phyloP scores from a whole-genome alignment of 1,140 invertebrate species.

The Papilio polyxenes region DNA sequence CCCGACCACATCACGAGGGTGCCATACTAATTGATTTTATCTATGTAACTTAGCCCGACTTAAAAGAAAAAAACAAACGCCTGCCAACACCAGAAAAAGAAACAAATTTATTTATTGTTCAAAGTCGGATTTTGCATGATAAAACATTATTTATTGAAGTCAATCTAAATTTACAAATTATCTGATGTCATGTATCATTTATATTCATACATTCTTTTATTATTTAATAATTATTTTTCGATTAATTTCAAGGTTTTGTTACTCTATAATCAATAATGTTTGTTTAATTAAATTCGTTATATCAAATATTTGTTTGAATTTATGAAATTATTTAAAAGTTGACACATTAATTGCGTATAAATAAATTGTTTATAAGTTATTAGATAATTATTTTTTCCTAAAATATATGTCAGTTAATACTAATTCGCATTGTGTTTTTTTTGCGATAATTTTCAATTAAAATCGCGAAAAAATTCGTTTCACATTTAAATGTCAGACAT shows the following conservation, averaged over 20 bases:
- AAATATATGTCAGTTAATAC: slow-evolving; percentile 26
- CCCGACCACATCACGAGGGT: slow-evolving; percentile 59
- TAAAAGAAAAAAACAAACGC: slow-evolving; percentile 39
- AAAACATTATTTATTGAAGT: slow-evolving; percentile 13
- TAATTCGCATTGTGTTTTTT: slow-evolving; percentile 33
- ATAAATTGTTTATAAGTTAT: slow-evolving; percentile 14
- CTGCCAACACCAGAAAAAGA: slow-evolving; percentile 7
- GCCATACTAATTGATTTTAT: slow-evolving; percentile 69
- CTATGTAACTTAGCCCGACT: slow-evolving; percentile 53
- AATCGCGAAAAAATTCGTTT: slow-evolving; percentile 26
- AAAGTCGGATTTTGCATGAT: slow-evolving; percentile 16
- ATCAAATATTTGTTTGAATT: not conserved
- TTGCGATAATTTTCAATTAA: slow-evolving; percentile 18
- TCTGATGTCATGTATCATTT: not conserved
- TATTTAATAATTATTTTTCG: slow-evolving; percentile 9
- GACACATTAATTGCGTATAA: not conserved
- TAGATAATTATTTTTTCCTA: not conserved
- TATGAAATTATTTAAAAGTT: not conserved
- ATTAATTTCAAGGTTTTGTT: not conserved
- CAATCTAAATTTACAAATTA: slow-evolving; percentile 31
- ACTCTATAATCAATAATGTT: not conserved
- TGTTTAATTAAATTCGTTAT: not conserved
- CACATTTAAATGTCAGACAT: slow-evolving; percentile 32
- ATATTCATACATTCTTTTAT: not conserved
- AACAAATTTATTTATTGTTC: slow-evolving; percentile 33